These are phyloP conservation scores for Noctua comes DNA, from an alignment of 2,888 invertebrate genomes.

Conservation along the genomic window DNA sequence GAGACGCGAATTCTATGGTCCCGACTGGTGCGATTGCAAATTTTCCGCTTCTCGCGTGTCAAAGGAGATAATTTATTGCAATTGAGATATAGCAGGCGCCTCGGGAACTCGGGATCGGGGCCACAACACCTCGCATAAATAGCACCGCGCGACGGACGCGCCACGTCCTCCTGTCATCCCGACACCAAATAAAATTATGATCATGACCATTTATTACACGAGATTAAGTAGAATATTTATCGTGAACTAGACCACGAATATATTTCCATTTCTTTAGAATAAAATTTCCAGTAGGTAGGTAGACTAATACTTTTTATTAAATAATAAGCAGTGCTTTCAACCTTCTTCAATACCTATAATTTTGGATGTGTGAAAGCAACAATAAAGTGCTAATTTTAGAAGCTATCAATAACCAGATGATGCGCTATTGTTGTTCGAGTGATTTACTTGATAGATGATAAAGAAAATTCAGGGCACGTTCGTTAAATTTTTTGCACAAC, in stretches of 20 bases:
- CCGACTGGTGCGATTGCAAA: constrained; percentile 84
- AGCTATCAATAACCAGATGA: constrained; percentile 33
- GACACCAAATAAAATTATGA: constrained; percentile 84
- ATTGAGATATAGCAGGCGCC: constrained; percentile 86
- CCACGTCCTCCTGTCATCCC: constrained; percentile 79
- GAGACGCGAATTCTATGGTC: constrained; percentile 77
- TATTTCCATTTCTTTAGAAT: constrained; percentile 37
- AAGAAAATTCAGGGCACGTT: constrained; percentile 71
- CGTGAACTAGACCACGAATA: constrained; percentile 64
- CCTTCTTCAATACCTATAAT: not conserved
- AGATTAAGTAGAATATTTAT: constrained; percentile 74
- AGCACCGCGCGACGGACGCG: constrained; percentile 76
- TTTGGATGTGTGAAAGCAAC: constrained; percentile 23
- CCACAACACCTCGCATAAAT: constrained; percentile 85
- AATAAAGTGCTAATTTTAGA: constrained; percentile 16
- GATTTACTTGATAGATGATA: constrained; percentile 64
- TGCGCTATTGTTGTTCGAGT: constrained; percentile 56
- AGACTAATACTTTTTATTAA: not conserved
- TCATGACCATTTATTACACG: constrained; percentile 80
- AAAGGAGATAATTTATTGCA: constrained; percentile 87
- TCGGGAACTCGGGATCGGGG: constrained; percentile 80
- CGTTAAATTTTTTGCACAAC: constrained; percentile 76
- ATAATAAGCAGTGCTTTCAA: not conserved
- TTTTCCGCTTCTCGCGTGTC: constrained; percentile 87
- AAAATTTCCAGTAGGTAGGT: constrained; percentile 4